phyloP scores from a whole-genome alignment of 2,888 invertebrate species.

The Cosmia trapezina region DNA sequence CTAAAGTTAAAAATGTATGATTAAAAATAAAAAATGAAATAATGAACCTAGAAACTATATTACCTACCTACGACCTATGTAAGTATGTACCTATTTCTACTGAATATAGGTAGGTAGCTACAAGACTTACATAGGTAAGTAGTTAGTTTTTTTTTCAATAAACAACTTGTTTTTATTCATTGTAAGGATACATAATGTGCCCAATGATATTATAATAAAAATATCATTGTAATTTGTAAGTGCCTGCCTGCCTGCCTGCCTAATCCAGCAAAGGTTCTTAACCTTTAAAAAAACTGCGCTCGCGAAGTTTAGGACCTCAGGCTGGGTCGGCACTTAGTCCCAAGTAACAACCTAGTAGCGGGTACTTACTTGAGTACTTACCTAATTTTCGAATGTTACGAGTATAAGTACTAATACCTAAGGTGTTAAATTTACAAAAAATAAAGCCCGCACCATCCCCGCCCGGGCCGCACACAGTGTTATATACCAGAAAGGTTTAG shows the following conservation, averaged over 20 bases:
- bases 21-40: too few relatives aligned
- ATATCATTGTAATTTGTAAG: too few relatives aligned
- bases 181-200: not conserved
- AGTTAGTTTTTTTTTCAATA: too few relatives aligned
- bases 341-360: conserved; percentile 40
- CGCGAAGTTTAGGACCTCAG: conserved; percentile 44
- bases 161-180: not conserved
- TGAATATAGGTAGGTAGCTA: not conserved
- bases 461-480: too few relatives aligned
- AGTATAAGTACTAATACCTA: too few relatives aligned
- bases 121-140: too few relatives aligned
- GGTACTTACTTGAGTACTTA: not conserved
- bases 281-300: conserved; percentile 44
- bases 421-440: too few relatives aligned
- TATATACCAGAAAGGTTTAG: too few relatives aligned
- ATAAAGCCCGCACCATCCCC: not conserved
- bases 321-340: conserved; percentile 22
- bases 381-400: not conserved
- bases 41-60: not conserved
- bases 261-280: conserved; percentile 42
- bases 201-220: too few relatives aligned
- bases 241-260: conserved; percentile 12
- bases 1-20: too few relatives aligned
- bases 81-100: not conserved
- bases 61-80: not conserved